Conservation (phyloP, 2,888 invertebrate genomes). For the Prostheceraeus crozeri region DNA sequence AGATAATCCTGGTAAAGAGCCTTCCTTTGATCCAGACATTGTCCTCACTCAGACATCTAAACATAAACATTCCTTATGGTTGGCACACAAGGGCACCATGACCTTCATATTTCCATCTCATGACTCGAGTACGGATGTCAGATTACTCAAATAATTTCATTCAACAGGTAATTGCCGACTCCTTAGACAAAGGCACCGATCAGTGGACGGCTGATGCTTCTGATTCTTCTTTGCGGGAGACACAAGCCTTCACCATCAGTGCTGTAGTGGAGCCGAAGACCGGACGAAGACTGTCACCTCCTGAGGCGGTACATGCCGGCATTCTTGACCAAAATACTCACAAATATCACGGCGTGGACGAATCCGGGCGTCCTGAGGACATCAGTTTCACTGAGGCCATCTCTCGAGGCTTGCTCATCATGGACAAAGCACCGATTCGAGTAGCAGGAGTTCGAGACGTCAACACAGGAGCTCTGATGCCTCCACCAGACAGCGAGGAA, state of each 20-base stretch:
- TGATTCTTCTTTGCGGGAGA: slow-evolving; percentile 61
- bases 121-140: slow-evolving; percentile 61
- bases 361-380: slow-evolving; percentile 63
- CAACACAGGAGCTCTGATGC: too few relatives aligned
- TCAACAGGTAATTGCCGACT: too few relatives aligned
- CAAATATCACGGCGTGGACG: slow-evolving; percentile 60
- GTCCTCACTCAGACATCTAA: too few relatives aligned
- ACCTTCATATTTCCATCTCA: too few relatives aligned
- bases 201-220: slow-evolving; percentile 66
- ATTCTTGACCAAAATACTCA: slow-evolving; percentile 63
- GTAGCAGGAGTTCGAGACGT: background rate
- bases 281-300: slow-evolving; percentile 72
- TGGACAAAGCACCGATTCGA: too few relatives aligned
- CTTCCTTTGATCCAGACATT: too few relatives aligned
- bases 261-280: slow-evolving; percentile 78
- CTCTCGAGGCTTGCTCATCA: slow-evolving; percentile 66
- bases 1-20: too few relatives aligned
- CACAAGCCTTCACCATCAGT: slow-evolving; percentile 70
- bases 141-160: too few relatives aligned
- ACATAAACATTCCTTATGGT: too few relatives aligned
- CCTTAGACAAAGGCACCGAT: slow-evolving; percentile 1
- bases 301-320: slow-evolving; percentile 64
- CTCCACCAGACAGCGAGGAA: too few relatives aligned
- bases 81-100: too few relatives aligned
- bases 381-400: slow-evolving; percentile 75